Evolutionary conservation across 2,797 vertebrate species (phyloP), one percentile per base, ranked within the genome.

Genomic region (Sphenopsis melanotis): DNA sequence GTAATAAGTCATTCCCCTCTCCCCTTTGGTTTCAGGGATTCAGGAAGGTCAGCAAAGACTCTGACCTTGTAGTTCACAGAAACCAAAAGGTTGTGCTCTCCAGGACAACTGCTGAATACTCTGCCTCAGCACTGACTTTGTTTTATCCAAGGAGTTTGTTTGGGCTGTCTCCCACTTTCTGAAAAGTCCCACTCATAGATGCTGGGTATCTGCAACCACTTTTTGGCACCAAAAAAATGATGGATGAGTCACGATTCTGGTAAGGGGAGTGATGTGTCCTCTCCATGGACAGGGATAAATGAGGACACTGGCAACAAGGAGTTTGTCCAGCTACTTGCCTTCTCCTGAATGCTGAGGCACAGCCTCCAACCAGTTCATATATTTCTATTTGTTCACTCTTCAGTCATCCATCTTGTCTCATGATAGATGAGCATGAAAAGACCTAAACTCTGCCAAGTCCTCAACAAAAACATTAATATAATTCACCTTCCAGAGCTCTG

Each of bases 391-490:
- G 79, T 90, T 92, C 55, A 18, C 9, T 79, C 37, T 92, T 89
- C 47, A 30, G 26, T 84, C 20, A 13, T 86, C 47, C 50, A 42
- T 84, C 59, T 93, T 79, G 79, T 85, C 83, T 91, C 59, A 76
- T 90, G 65, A 92, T 60, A 85, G 65, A 83, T 87, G 53, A 83
- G 42, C 56, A 79, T 12, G 10, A 93, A 91, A 96, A 87, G 71
- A 81, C n/a, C 47, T 74, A 76, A 89, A 71, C n/a, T 90, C 66
- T 91, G 77, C 56, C 46, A 55, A 87, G 69, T 60, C 55, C 49
- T 89, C 74, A 96, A 65, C 47, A 87, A 89, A 94, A 95, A 83
- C 32, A 77, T 85, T 87, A 89, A 93, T 59, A 93, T 91, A 30
- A 83, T 83, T 90, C 85, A 94, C 77, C 71, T 96, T 85, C 55